phyloP scores from a whole-genome alignment of 2,797 vertebrate genomes.

The Jordanella pulchra region DNA sequence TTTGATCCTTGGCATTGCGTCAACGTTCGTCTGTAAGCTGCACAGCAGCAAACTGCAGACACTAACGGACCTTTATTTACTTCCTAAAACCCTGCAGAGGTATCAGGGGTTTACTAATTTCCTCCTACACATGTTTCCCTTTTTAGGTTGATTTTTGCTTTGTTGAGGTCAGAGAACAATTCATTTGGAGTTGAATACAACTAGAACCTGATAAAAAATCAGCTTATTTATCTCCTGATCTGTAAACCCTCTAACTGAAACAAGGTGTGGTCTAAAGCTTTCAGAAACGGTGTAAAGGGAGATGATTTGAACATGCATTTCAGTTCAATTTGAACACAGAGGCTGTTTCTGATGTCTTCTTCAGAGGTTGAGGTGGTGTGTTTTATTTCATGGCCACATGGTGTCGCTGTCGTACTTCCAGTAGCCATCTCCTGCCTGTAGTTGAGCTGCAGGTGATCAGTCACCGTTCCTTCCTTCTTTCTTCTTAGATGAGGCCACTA shows the following conservation, averaged over 20 bases:
- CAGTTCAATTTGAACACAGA: not conserved
- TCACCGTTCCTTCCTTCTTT: conserved; percentile 36
- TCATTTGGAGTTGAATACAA: not conserved
- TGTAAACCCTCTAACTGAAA: not conserved
- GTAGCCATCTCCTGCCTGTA: conserved; percentile 15
- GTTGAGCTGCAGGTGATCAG: conserved; percentile 31
- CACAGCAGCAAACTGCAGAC: not conserved
- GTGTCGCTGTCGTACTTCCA: conserved; percentile 75
- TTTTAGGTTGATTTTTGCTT: not conserved
- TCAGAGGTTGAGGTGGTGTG: conserved; percentile 13
- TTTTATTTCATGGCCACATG: conserved; percentile 49
- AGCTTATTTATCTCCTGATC: not conserved
- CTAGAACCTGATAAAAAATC: not conserved
- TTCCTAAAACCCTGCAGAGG: not conserved
- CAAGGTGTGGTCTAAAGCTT: not conserved
- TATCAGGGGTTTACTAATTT: not conserved
- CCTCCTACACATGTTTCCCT: not conserved
- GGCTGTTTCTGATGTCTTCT: not conserved
- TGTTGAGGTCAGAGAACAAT: not conserved
- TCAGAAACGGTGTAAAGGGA: not conserved
- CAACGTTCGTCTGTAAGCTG: not conserved
- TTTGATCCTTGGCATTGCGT: not conserved
- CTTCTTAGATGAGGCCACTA: conserved; percentile 51
- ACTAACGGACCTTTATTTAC: too few species aligned
- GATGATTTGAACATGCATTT: not conserved